Conservation (phyloP, 2,888 invertebrate species). For the Oligia strigilis region DNA sequence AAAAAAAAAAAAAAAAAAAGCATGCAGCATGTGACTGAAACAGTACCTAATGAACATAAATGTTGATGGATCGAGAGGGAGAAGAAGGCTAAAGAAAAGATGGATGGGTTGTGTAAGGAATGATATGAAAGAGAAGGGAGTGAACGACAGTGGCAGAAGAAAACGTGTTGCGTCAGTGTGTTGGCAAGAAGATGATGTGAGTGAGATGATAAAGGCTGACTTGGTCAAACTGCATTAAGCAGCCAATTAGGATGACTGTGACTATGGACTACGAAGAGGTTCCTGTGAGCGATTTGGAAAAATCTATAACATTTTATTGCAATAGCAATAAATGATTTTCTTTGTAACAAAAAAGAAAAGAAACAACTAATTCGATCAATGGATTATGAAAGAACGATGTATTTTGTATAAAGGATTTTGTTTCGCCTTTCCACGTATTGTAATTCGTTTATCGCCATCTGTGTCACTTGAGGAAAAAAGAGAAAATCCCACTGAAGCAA, state of each 20-base stretch:
- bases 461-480: neutral
- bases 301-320: neutral
- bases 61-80: neutral
- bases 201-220: neutral
- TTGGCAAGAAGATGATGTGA: neutral
- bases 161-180: neutral
- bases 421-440: neutral
- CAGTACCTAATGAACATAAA: too few species aligned
- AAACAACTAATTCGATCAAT: neutral
- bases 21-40: neutral
- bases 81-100: neutral
- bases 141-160: neutral
- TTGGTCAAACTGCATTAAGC: neutral
- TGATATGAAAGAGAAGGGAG: too few species aligned
- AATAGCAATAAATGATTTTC: neutral
- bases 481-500: neutral
- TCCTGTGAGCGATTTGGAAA: neutral
- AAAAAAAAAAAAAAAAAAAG: too few species aligned
- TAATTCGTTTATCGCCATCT: neutral
- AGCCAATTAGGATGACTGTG: neutral
- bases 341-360: neutral
- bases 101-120: neutral
- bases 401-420: neutral
- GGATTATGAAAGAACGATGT: slow-evolving; percentile 6
- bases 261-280: too few species aligned